Evolutionary conservation across 2,888 invertebrate species (phyloP), one percentile per base, ranked within the genome.

Genomic region (Tortricodes alternella): DNA sequence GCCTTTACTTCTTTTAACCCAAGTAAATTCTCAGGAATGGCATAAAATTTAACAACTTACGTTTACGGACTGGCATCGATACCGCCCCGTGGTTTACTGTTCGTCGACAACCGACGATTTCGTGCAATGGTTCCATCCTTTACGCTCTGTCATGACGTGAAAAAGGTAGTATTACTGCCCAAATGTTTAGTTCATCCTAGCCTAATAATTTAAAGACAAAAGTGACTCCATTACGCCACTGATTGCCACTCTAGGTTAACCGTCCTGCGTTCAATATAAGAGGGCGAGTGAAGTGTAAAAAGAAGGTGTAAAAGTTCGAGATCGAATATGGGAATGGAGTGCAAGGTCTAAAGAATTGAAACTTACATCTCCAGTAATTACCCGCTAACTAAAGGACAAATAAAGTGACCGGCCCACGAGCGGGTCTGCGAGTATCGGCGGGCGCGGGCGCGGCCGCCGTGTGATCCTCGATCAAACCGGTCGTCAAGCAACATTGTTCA

Each of bases 401-500:
- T 6, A 15, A 41, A 41, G 41, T 41, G 23, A 24, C 24, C 9
- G 9, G 24, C 15, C 15, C 15, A n/a, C 41, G 41, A 41, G 5
- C 9, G 5, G 9, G 41, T 15, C 15, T 15, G 5, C 9, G 5
- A 16, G 41, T 15, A 15, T 15, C 32, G 9, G 23, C 15, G 24
- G 9, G 41, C 23, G 41, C 37, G 18, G 18, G 18, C 37, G 18
- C n/a, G n/a, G n/a, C n/a, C n/a, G n/a, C n/a, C n/a, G 46, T 51
- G 66, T 66, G 69, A 82, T 77, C 82, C 83, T 83, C 85, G 85
- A 81, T 78, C 70, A 71, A 80, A 87, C 87, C 84, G 83, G 87
- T 87, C 76, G 61, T 68, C 66, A 73, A 79, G 78, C 80, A 82
- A 85, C 85, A 85, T 83, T 83, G 83, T 87, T 83, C 87, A 85